Conservation (phyloP, 1,140 invertebrate genomes). For the Drosophila kohkoa region DNA sequence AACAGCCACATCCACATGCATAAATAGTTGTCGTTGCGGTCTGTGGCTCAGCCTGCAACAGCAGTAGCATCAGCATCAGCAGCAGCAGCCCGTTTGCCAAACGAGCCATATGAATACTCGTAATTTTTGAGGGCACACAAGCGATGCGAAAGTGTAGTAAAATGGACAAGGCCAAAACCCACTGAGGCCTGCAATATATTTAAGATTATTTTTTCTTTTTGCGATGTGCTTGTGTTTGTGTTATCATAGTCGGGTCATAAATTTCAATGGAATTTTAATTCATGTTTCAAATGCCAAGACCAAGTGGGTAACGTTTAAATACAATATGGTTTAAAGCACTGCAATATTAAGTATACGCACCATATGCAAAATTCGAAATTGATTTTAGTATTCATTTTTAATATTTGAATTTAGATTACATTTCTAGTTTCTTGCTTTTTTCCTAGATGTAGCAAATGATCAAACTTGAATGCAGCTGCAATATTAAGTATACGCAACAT, state of each 20-base stretch:
- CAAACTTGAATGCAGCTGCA: too few species aligned
- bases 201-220: constrained; percentile 4
- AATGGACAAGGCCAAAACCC: constrained; percentile 28
- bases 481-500: too few species aligned
- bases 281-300: neutral
- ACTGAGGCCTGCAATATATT: constrained; percentile 45
- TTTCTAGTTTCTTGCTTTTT: too few species aligned
- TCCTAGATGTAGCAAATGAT: too few species aligned
- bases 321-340: neutral
- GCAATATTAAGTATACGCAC: neutral
- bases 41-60: constrained; percentile 24
- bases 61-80: too few species aligned
- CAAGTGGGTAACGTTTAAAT: neutral
- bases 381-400: too few species aligned
- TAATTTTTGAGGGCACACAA: constrained; percentile 45
- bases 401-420: too few species aligned
- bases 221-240: neutral
- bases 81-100: constrained; percentile 20
- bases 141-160: constrained; percentile 1
- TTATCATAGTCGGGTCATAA: constrained; percentile 34
- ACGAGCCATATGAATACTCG: constrained; percentile 61
- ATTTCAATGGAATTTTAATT: constrained; percentile 39
- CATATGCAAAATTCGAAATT: too few species aligned
- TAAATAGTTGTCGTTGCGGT: constrained; percentile 67
- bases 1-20: constrained; percentile 18